Evolutionary conservation across 1,140 invertebrate species (phyloP).

Genomic region (Neomicropteryx cornuta): DNA sequence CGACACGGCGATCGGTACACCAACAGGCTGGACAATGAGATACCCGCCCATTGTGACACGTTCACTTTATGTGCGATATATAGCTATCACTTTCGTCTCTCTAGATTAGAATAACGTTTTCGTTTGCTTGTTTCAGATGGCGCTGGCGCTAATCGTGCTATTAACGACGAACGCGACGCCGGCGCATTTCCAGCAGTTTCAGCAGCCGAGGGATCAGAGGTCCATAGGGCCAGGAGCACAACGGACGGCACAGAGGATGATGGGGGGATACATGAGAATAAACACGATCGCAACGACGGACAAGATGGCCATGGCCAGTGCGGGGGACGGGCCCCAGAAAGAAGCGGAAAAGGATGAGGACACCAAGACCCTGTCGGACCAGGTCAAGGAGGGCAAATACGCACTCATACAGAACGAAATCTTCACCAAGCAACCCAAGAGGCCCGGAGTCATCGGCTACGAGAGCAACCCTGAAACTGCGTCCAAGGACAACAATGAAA

Average conservation of each 20-base stretch:
- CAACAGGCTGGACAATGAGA: too few relatives aligned
- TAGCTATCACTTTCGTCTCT: too few relatives aligned
- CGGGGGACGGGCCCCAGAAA: slow-evolving; percentile 50
- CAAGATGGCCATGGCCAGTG: slow-evolving; percentile 48
- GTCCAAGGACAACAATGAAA: slow-evolving; percentile 63
- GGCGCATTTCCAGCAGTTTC: too few relatives aligned
- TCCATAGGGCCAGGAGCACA: slow-evolving; percentile 31
- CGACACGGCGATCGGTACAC: too few relatives aligned
- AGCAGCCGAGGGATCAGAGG: too few relatives aligned
- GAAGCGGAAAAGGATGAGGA: slow-evolving; percentile 56
- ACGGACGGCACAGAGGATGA: slow-evolving; percentile 42
- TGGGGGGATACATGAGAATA: slow-evolving; percentile 48
- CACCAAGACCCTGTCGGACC: slow-evolving; percentile 71
- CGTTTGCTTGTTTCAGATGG: too few relatives aligned
- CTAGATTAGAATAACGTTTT: too few relatives aligned
- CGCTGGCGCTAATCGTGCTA: too few relatives aligned
- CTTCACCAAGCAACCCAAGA: slow-evolving; percentile 50
- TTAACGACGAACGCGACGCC: too few relatives aligned
- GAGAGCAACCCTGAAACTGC: slow-evolving; percentile 59
- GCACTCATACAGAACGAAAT: slow-evolving; percentile 79
- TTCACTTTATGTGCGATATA: too few relatives aligned
- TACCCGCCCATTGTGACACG: too few relatives aligned
- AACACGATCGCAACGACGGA: slow-evolving; percentile 25
- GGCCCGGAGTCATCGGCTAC: slow-evolving; percentile 74
- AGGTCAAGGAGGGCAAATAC: slow-evolving; percentile 81